These are phyloP conservation scores for Periplaneta americana DNA, from an alignment of 1,140 invertebrate species.

Conservation along the genomic window DNA sequence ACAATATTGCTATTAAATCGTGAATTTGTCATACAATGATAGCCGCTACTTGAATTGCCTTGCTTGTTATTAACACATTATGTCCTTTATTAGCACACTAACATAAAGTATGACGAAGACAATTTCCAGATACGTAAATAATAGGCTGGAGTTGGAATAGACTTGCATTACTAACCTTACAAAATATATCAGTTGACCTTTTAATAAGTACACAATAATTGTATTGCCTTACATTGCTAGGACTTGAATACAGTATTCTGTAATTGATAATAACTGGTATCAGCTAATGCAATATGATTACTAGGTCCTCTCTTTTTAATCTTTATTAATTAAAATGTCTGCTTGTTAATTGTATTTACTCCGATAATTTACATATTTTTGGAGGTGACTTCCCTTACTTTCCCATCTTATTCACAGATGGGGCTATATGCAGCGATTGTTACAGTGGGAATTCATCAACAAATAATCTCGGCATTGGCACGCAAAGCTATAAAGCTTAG, in stretches of 20 bases:
- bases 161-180: neutral
- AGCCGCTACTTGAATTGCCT: neutral
- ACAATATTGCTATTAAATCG: neutral
- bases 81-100: neutral
- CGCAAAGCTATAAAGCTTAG: neutral
- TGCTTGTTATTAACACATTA: neutral
- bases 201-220: too few species aligned
- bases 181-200: neutral
- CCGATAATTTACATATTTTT: neutral
- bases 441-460: constrained; percentile 6
- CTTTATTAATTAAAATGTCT: neutral
- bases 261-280: too few species aligned
- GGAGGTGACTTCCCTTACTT: neutral
- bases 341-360: neutral
- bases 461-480: neutral
- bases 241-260: too few species aligned
- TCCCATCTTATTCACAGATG: neutral
- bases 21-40: neutral
- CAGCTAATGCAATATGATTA: too few species aligned
- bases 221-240: too few species aligned
- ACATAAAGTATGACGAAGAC: too few species aligned
- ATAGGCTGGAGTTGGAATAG: neutral
- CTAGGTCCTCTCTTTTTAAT: neutral
- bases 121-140: neutral
- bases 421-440: constrained; percentile 1